Conservation (phyloP, 2,113 vertebrate genomes). For the Trochalopteron elliotii region DNA sequence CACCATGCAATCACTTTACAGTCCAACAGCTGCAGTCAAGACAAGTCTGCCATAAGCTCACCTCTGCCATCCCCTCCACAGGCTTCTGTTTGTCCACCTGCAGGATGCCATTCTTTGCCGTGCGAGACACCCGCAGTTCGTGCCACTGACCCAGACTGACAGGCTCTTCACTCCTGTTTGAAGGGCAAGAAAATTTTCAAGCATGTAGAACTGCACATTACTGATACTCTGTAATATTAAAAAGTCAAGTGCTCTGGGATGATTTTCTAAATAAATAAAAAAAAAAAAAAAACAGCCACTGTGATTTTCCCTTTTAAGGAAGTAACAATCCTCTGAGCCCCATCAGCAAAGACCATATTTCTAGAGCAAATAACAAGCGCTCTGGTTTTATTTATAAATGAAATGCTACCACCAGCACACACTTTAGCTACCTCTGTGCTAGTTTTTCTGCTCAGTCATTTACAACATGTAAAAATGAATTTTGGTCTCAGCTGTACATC, state of each 20-base stretch:
- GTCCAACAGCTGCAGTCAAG: background rate
- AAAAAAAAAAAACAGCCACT: background rate
- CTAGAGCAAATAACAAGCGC: background rate
- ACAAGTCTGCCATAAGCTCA: slow-evolving; percentile 40
- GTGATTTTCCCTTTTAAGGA: background rate
- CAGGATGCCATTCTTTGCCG: slow-evolving; percentile 90
- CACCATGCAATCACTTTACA: background rate
- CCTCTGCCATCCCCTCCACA: slow-evolving; percentile 89
- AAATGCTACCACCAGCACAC: background rate
- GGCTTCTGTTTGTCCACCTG: slow-evolving; percentile 90
- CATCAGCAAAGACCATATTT: background rate
- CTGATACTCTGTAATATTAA: background rate
- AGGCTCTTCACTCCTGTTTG: slow-evolving; percentile 84
- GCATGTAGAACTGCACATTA: background rate
- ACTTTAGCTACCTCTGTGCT: background rate
- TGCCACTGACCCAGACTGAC: slow-evolving; percentile 88
- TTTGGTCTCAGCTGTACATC: background rate
- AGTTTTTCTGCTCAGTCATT: background rate
- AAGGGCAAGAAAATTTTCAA: background rate
- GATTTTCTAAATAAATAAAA: background rate
- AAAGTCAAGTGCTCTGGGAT: background rate
- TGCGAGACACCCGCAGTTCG: slow-evolving; percentile 87
- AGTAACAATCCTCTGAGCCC: background rate
- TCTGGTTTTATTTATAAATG: background rate
- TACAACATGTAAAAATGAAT: background rate